These are phyloP conservation scores for Bombus waltoni DNA, from an alignment of 1,140 invertebrate genomes.

Conservation along the genomic window DNA sequence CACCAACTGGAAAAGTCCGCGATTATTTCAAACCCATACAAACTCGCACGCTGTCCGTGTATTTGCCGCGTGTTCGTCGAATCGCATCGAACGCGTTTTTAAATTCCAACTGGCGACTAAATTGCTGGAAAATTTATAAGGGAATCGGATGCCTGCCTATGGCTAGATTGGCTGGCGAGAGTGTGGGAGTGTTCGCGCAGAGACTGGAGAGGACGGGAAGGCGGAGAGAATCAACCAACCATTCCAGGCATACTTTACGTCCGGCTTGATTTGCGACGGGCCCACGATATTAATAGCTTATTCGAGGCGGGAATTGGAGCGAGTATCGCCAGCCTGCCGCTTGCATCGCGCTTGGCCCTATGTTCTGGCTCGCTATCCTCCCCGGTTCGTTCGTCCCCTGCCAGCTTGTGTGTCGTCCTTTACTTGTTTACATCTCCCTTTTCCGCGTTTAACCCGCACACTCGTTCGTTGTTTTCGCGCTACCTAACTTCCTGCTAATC, in stretches of 20 bases:
- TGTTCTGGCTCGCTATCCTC: constrained; percentile 1
- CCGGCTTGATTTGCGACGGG: constrained; percentile 70
- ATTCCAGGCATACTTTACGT: constrained; percentile 73
- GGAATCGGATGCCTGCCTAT: background rate
- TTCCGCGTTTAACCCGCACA: background rate
- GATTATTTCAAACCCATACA: background rate
- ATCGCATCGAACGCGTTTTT: background rate
- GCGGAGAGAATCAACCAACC: constrained; percentile 49
- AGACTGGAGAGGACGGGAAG: constrained; percentile 27
- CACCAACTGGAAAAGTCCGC: background rate
- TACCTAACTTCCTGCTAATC: background rate
- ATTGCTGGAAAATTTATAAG: constrained; percentile 9
- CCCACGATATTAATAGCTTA: constrained; percentile 72
- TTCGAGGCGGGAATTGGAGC: constrained; percentile 71
- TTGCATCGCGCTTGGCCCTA: constrained; percentile 36
- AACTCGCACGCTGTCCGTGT: background rate
- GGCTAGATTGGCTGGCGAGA: background rate
- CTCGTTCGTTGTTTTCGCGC: constrained; percentile 2
- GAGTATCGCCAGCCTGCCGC: constrained; percentile 31
- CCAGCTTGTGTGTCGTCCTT: constrained; percentile 21
- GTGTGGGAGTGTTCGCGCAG: constrained; percentile 19
- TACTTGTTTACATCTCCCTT: constrained; percentile 38
- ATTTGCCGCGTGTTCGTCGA: background rate
- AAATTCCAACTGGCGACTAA: background rate
- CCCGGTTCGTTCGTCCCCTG: background rate